Evolutionary conservation across 2,113 vertebrate species (phyloP).

Genomic region (Podiceps cristatus): DNA sequence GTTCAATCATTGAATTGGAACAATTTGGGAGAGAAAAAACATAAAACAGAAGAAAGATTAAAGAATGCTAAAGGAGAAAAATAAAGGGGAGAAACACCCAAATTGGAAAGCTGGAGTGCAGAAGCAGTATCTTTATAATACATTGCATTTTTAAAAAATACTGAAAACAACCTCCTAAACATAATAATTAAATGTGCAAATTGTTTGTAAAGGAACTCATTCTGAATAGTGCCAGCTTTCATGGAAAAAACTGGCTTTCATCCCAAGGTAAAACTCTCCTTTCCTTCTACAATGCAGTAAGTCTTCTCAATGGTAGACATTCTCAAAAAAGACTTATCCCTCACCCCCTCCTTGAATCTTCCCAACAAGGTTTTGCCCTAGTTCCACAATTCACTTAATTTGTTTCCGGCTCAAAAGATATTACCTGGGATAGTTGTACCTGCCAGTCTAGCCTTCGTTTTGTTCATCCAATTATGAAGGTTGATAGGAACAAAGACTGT

Average conservation of each 20-base stretch:
- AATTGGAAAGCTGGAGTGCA: neutral
- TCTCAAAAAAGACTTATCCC: neutral
- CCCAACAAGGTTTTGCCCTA: neutral
- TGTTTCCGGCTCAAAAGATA: neutral
- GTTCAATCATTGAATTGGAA: neutral
- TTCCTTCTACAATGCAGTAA: neutral
- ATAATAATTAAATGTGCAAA: neutral
- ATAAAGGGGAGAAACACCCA: neutral
- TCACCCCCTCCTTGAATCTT: neutral
- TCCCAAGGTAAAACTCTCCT: neutral
- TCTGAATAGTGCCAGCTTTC: neutral
- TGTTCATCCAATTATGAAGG: neutral
- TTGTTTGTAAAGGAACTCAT: neutral
- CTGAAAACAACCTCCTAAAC: neutral
- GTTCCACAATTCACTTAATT: neutral
- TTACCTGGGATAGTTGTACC: neutral
- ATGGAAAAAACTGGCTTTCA: neutral
- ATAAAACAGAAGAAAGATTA: neutral
- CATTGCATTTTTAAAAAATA: neutral
- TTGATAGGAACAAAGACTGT: slow-evolving; percentile 25
- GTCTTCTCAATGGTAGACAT: neutral
- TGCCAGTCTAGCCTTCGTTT: neutral
- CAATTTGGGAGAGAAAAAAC: neutral
- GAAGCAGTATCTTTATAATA: neutral
- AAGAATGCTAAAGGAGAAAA: neutral